Evolutionary conservation across 53 echinoderm and acorn worm species (phyloP).

Genomic region (Antedon mediterranea): DNA sequence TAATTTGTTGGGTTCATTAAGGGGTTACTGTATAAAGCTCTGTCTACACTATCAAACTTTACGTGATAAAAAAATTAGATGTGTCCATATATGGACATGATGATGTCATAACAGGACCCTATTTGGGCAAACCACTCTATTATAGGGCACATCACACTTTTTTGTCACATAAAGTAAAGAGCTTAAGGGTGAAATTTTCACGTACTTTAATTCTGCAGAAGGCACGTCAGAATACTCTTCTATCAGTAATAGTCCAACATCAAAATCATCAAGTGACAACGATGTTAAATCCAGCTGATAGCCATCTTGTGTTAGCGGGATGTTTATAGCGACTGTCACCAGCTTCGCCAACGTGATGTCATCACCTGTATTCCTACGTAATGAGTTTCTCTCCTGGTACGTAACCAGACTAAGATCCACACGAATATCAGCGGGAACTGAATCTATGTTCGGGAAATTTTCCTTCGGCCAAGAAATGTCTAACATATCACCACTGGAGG

Average conservation of each 20-base stretch:
- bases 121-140: too few species aligned
- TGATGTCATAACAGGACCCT: too few species aligned
- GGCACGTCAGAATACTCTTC: background rate
- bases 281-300: background rate
- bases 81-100: too few species aligned
- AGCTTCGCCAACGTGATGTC: background rate
- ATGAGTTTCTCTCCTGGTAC: conserved; percentile 27
- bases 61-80: too few species aligned
- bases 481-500: background rate
- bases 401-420: conserved; percentile 50
- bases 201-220: background rate
- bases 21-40: too few species aligned
- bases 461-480: conserved; percentile 4
- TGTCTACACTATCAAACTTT: too few species aligned
- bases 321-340: background rate
- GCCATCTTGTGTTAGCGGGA: background rate
- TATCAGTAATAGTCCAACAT: background rate
- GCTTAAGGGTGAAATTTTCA: background rate
- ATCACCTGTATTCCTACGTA: background rate
- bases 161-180: too few species aligned
- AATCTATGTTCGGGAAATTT: conserved; percentile 2
- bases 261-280: background rate
- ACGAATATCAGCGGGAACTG: conserved; percentile 8
- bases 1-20: too few species aligned
- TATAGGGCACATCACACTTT: too few species aligned